A percentile compares a stretch with the other conserved stretches of the same genome.
Conservation (phyloP, 2,888 invertebrate species). For the Cephus pygmeus region DNA sequence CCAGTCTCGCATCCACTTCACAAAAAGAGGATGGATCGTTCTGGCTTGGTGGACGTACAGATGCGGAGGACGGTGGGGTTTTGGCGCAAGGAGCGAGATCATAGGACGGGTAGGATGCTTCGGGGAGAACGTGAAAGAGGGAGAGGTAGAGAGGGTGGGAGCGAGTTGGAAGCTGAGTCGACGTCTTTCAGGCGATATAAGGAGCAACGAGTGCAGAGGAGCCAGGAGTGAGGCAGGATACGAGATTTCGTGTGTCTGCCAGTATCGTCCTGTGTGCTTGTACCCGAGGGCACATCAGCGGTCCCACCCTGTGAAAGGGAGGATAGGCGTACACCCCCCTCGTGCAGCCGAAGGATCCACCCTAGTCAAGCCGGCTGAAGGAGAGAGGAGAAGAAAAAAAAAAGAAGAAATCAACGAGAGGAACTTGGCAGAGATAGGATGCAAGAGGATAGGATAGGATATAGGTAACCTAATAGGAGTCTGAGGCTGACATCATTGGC, state of each 20-base stretch:
- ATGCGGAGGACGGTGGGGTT: not conserved
- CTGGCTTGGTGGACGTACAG: not conserved
- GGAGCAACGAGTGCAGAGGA: conserved; percentile 1
- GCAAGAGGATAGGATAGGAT: conserved; percentile 35
- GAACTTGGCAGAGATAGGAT: conserved; percentile 49
- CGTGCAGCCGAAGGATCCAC: not conserved
- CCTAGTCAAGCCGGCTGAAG: not conserved
- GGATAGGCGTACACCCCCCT: not conserved
- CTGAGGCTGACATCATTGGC: conserved; percentile 63
- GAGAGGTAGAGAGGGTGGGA: conserved; percentile 33
- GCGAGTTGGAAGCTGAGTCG: conserved; percentile 59
- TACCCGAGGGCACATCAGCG: conserved; percentile 58
- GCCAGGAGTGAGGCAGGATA: conserved; percentile 43
- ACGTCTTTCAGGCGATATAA: conserved; percentile 53
- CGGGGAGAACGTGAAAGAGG: not conserved
- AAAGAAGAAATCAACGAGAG: conserved; percentile 13
- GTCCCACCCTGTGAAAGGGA: conserved; percentile 30
- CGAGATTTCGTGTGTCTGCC: conserved; percentile 59
- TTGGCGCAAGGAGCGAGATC: not conserved
- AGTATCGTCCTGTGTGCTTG: not conserved
- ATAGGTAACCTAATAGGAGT: conserved; percentile 63
- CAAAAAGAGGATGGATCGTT: not conserved
- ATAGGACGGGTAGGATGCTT: not conserved
- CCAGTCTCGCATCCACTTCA: not conserved
- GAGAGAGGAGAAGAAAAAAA: not conserved